phyloP scores from a whole-genome alignment of 1,140 invertebrate species.

The Cotesia typhae region DNA sequence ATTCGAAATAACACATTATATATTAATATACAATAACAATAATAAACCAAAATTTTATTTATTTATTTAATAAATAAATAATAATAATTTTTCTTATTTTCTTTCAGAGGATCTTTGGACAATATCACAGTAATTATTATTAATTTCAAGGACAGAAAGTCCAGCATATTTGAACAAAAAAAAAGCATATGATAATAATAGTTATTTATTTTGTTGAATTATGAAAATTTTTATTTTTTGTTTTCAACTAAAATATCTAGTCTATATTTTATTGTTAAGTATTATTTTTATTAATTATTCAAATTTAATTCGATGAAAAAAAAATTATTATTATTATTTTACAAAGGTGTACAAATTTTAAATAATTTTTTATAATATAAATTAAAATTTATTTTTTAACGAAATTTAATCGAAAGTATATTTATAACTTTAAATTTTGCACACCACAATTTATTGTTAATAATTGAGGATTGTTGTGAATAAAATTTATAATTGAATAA shows the following conservation, averaged over 20 bases:
- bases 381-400: too few species aligned
- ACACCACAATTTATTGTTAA: not conserved
- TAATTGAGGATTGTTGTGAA: conserved; percentile 9
- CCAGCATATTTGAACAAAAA: conserved; percentile 44
- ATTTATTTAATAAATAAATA: conserved; percentile 13
- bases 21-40: too few species aligned
- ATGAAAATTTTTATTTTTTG: not conserved
- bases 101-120: conserved; percentile 83
- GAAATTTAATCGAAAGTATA: too few species aligned
- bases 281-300: not conserved
- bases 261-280: not conserved
- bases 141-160: conserved; percentile 76
- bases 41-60: not conserved
- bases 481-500: not conserved
- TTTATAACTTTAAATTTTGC: too few species aligned
- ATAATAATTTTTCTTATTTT: conserved; percentile 25
- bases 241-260: not conserved
- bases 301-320: too few species aligned
- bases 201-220: not conserved
- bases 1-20: not conserved
- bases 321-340: too few species aligned
- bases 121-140: conserved; percentile 96
- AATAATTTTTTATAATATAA: too few species aligned
- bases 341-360: too few species aligned
- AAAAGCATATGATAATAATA: conserved; percentile 21